phyloP scores from a whole-genome alignment of 2,797 vertebrate species.

The Eulemur rubriventer region DNA sequence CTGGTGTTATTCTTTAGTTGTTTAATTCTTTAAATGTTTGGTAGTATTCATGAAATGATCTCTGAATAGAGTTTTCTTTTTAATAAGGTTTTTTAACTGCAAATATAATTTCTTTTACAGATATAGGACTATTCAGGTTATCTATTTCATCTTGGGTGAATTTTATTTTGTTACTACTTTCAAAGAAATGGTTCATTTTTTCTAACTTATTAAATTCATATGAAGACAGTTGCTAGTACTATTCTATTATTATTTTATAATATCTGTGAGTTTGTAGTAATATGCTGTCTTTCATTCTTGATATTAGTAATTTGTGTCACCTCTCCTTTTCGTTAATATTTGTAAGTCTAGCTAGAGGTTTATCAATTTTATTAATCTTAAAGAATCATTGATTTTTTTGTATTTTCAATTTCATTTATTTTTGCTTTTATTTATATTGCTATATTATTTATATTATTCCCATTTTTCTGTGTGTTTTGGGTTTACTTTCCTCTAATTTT shows the following conservation, averaged over 20 bases:
- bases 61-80: background rate
- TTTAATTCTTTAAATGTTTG: background rate
- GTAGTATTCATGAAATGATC: background rate
- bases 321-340: background rate
- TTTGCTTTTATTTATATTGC: background rate
- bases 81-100: background rate
- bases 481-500: background rate
- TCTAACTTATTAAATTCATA: background rate
- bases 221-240: background rate
- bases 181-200: background rate
- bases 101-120: background rate
- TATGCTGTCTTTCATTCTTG: background rate
- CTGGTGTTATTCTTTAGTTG: background rate
- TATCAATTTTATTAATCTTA: background rate
- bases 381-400: background rate
- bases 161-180: slow-evolving; percentile 14
- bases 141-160: background rate
- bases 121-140: background rate
- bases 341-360: background rate
- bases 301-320: background rate
- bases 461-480: background rate
- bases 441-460: background rate
- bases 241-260: background rate
- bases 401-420: background rate
- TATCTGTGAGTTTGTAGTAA: background rate